Percentiles rank a stretch among this genome's conserved stretches.
Evolutionary conservation across 2,797 vertebrate genomes (phyloP).

Genomic region (Hylomyscus alleni): DNA sequence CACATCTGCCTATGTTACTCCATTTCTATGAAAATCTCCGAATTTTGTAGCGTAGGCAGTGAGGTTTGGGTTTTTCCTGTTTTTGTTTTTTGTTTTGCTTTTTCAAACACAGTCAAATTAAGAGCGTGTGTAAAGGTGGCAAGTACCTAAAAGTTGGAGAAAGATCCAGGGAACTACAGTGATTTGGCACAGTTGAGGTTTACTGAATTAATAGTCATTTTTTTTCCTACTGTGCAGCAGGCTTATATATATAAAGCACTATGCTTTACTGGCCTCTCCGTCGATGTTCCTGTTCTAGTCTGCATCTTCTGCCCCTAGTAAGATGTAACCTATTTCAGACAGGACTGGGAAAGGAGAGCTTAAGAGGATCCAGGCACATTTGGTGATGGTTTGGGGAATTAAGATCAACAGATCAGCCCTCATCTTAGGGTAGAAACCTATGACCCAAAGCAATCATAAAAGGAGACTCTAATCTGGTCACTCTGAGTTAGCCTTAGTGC

Average conservation of each 20-base stretch:
- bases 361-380: neutral
- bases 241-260: neutral
- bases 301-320: neutral
- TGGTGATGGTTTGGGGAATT: neutral
- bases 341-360: neutral
- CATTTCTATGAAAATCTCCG: conserved; percentile 12
- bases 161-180: neutral
- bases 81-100: neutral
- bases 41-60: neutral
- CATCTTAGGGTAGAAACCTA: neutral
- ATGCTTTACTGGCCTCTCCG: neutral
- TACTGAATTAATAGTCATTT: neutral
- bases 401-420: neutral
- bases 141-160: neutral
- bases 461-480: neutral
- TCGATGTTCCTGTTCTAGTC: neutral
- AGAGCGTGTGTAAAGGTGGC: neutral
- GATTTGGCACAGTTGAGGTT: neutral
- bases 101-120: conserved; percentile 5
- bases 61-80: neutral
- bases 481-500: neutral
- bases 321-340: neutral
- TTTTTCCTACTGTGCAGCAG: neutral
- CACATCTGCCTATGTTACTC: neutral
- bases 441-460: neutral